These are phyloP conservation scores for Drosophila phalerata DNA, from an alignment of 2,888 invertebrate genomes.

Conservation along the genomic window DNA sequence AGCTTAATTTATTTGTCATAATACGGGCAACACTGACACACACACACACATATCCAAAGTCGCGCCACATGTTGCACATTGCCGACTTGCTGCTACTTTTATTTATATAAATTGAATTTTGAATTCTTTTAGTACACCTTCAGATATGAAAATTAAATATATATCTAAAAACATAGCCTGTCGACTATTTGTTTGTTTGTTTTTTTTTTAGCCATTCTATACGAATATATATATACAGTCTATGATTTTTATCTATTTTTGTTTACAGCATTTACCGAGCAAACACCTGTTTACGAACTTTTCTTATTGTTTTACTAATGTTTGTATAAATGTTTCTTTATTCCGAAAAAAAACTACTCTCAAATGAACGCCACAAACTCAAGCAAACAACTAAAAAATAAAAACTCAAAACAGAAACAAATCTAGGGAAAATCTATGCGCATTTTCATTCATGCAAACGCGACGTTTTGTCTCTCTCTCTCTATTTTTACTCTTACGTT, in stretches of 20 bases:
- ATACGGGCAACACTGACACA: slow-evolving; percentile 12
- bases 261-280: slow-evolving; percentile 56
- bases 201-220: slow-evolving; percentile 9
- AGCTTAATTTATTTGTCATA: neutral
- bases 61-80: slow-evolving; percentile 37
- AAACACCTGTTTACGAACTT: slow-evolving; percentile 67
- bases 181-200: slow-evolving; percentile 27
- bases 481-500: slow-evolving; percentile 14
- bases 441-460: slow-evolving; percentile 65
- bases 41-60: neutral
- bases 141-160: slow-evolving; percentile 26
- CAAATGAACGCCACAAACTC: slow-evolving; percentile 71
- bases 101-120: slow-evolving; percentile 51
- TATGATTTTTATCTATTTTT: slow-evolving; percentile 58
- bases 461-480: neutral
- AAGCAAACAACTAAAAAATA: slow-evolving; percentile 57
- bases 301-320: slow-evolving; percentile 24
- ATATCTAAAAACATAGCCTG: slow-evolving; percentile 11
- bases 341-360: slow-evolving; percentile 27
- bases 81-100: slow-evolving; percentile 12
- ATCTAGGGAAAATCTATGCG: slow-evolving; percentile 51
- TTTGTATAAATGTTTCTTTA: slow-evolving; percentile 36
- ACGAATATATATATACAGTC: slow-evolving; percentile 21
- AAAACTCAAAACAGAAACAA: slow-evolving; percentile 43
- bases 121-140: slow-evolving; percentile 47